Conservation (phyloP, 2,113 vertebrate genomes). For the Petroica traversi region DNA sequence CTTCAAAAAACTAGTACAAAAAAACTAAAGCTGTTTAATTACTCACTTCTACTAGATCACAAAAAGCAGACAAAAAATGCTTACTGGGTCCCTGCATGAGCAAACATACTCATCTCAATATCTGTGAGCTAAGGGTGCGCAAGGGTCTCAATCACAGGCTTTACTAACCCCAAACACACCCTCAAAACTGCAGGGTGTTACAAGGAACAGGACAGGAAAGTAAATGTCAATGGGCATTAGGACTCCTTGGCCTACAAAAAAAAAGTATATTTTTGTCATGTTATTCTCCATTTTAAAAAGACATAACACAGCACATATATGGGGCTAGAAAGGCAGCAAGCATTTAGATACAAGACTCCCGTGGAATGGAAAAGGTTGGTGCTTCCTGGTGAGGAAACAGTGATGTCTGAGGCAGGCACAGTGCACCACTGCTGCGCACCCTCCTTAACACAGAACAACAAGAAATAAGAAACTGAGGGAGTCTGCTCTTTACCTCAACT, state of each 20-base stretch:
- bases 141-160: background rate
- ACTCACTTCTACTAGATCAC: background rate
- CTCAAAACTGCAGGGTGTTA: background rate
- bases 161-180: accelerated
- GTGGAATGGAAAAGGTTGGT: background rate
- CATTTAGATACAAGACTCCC: background rate
- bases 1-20: background rate
- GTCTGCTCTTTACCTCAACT: background rate
- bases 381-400: background rate
- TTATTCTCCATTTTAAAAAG: background rate
- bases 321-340: background rate
- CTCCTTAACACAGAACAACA: background rate
- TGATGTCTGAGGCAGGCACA: background rate
- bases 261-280: accelerated
- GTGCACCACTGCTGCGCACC: background rate
- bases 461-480: background rate
- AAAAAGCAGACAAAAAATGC: background rate
- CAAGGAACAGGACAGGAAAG: background rate
- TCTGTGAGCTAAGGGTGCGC: background rate
- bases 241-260: background rate
- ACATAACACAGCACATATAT: background rate
- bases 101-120: background rate
- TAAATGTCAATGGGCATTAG: background rate
- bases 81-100: background rate
- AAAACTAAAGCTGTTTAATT: background rate